Evolutionary conservation across 2,113 vertebrate genomes (phyloP), one percentile per base, ranked within the genome.

Genomic region (Arvicanthis niloticus): DNA sequence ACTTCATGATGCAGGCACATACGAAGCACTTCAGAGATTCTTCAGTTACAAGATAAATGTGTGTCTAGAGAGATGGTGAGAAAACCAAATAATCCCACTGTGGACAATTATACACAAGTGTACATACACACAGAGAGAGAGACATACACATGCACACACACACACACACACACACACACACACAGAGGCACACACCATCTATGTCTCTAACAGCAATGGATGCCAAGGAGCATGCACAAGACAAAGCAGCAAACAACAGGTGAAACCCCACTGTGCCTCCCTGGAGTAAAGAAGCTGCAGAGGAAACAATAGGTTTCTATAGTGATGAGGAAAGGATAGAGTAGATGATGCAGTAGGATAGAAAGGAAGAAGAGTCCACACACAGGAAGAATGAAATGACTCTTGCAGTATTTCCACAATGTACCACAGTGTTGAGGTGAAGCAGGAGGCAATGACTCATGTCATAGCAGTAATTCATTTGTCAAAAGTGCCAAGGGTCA

Each of bases 401-500:
- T 68, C 24, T 73, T 67, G 42, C 3, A 37, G 15, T 67, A n/a
- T 3, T 56, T 37, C 13, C 31, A 42, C 80, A 68, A 87, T 9
- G 42, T 0, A 31, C 51, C 37, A 40, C 62, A 29, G 72, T 62
- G 67, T 5, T 53, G 75, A 19, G 51, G 77, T 29, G 48, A 78
- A 84, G 56, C n/a, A 76, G 48, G 26, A 75, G 12, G 48, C 3
- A 73, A 94, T 45, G 21, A 56, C 31, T 88, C 22, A 60, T 42
- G 62, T 72, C 80, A n/a, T 68, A 73, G 72, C 1, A 78, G 92
- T 89, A 95, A 87, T 58, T 82, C 17, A 92, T 31, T 19, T 70
- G 45, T 17, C 62, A 13, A 0, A 80, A 48, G 4, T 45, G 34
- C 5, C 75, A 65, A 77, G 22, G 67, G 31, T 68, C 67, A 68